These are phyloP conservation scores for Isoperla grammatica DNA, from an alignment of 2,888 invertebrate genomes.

Conservation along the genomic window DNA sequence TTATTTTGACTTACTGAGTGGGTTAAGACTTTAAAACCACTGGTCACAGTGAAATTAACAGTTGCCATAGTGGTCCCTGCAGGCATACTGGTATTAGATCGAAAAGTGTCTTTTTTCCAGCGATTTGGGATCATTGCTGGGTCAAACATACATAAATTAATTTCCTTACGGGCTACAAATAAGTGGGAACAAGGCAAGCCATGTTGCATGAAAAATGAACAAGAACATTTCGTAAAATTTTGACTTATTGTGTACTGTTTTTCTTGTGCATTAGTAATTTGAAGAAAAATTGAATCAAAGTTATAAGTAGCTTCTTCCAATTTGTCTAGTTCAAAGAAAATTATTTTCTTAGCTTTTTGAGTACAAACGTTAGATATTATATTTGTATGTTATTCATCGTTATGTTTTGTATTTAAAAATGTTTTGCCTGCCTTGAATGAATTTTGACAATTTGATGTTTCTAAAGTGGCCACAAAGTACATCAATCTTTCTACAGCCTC, in stretches of 20 bases:
- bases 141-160: not conserved
- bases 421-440: slow-evolving; percentile 3
- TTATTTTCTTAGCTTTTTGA: not conserved
- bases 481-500: slow-evolving; percentile 12
- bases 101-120: slow-evolving; percentile 13
- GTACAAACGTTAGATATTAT: slow-evolving; percentile 4
- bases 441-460: not conserved
- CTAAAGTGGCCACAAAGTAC: not conserved
- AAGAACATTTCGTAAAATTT: not conserved
- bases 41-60: no score
- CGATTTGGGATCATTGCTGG: slow-evolving; percentile 3
- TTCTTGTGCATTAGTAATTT: not conserved
- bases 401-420: slow-evolving; percentile 1
- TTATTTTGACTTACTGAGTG: not conserved
- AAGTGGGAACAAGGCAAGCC: slow-evolving; percentile 13
- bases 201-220: slow-evolving; percentile 11
- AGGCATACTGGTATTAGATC: not conserved
- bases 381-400: slow-evolving; percentile 2
- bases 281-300: not conserved
- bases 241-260: not conserved
- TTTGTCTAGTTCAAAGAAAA: not conserved
- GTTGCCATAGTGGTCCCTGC: no score
- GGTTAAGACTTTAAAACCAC: not conserved
- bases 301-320: no score
- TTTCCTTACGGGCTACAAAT: slow-evolving; percentile 3